Base-by-base conservation (phyloP, 2,113 vertebrate species). In the Megaleporinus macrocephalus region DNA sequence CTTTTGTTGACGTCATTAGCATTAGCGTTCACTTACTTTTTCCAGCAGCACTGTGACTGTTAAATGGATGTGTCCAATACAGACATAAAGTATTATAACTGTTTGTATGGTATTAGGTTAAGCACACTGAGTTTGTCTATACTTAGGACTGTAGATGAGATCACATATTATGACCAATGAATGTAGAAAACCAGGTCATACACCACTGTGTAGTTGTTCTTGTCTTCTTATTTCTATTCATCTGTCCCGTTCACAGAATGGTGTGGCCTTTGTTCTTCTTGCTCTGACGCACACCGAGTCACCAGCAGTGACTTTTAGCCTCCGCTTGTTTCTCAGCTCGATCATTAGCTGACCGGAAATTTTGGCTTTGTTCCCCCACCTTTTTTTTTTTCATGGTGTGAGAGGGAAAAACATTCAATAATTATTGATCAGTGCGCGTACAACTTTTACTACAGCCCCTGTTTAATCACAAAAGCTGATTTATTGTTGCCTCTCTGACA, bases 391-490 rank as follows among this genome's bases (percentile, higher is more conserved):
- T 36, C 73, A 80, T 80, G 84, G 86, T 82, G 89, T 90, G 87
- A 90, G 92, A 90, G 84, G 83, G 84, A 89, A 83, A 90, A 90
- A 90, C 90, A 93, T 93, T 94, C 93, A 91, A 94, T 94, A 93
- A 84, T 90, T 93, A 94, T 95, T 92, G 93, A 95, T 94, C 91
- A 88, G 73, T 84, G 87, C 89, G 91, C 79, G 75, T 89, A 85
- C 86, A 93, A 93, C 91, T 94, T 95, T 95, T 94, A 95, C 94
- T 92, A 91, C 91, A 89, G 91, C 91, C 89, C 89, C 93, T 93
- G 94, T 95, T 94, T 94, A 94, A 95, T 94, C 94, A 93, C 92
- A 93, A 94, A 95, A 94, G 93, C 93, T 94, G 93, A 94, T 95
- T 95, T 94, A 95, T 93, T 90, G 91, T 91, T 89, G 90, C 89